phyloP scores from a whole-genome alignment of 1,140 invertebrate genomes.

The Platorchestia sp. region DNA sequence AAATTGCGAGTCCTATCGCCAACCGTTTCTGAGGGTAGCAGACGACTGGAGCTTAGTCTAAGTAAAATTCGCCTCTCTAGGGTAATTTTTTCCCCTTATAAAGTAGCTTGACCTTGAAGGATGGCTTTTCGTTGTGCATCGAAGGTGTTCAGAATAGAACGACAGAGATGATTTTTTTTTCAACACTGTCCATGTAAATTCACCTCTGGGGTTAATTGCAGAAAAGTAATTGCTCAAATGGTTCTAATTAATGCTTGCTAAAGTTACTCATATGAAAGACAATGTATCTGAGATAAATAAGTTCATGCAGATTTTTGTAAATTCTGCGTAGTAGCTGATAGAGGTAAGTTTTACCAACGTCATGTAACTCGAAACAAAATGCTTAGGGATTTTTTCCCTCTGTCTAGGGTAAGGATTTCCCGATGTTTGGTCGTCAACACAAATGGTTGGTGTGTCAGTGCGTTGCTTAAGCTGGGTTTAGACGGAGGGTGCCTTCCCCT shows the following conservation, averaged over 20 bases:
- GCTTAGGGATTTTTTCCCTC: background rate
- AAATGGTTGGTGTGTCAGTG: background rate
- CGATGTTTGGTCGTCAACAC: too few species aligned
- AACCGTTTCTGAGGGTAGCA: slow-evolving; percentile 19
- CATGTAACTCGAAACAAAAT: background rate
- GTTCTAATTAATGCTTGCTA: background rate
- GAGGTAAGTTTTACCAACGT: background rate
- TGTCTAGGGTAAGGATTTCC: too few species aligned
- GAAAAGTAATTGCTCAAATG: background rate
- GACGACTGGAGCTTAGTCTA: background rate
- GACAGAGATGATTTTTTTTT: too few species aligned
- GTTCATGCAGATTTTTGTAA: background rate
- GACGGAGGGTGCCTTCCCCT: too few species aligned
- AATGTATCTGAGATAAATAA: background rate
- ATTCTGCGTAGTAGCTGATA: background rate
- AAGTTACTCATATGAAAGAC: background rate
- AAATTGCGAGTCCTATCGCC: background rate
- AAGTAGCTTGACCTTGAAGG: background rate
- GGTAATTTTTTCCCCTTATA: background rate
- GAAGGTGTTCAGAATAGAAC: background rate
- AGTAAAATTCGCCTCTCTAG: background rate
- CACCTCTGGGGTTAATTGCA: background rate
- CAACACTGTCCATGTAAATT: too few species aligned
- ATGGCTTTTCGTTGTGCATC: background rate
- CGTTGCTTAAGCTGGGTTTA: too few species aligned